Conservation (phyloP, 2,888 invertebrate genomes). For the Lottia gigantea region DNA sequence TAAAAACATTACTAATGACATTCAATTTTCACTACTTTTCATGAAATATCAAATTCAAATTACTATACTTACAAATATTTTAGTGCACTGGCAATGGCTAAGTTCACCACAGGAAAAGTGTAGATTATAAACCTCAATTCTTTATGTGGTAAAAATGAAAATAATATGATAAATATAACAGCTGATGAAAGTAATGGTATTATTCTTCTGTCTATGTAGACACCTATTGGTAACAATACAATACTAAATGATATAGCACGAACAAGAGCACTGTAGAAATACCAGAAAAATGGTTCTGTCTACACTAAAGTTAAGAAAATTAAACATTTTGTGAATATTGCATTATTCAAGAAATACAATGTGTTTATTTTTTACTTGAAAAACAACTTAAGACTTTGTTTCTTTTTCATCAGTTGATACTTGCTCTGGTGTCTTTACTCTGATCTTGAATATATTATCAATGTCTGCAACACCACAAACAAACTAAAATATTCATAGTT, state of each 20-base stretch:
- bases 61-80: conserved; percentile 82
- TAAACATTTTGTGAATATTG: too few relatives aligned
- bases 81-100: conserved; percentile 89
- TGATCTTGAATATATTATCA: too few relatives aligned
- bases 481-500: too few relatives aligned
- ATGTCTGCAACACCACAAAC: too few relatives aligned
- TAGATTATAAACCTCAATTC: conserved; percentile 98
- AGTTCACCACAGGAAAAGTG: conserved; percentile 93
- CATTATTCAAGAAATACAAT: too few relatives aligned
- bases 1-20: neutral
- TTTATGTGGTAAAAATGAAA: conserved; percentile 96
- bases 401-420: too few relatives aligned
- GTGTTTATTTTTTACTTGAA: too few relatives aligned
- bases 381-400: too few relatives aligned
- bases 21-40: neutral
- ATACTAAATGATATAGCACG: conserved; percentile 87
- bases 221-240: conserved; percentile 76
- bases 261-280: conserved; percentile 97
- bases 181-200: conserved; percentile 70
- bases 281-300: conserved; percentile 89
- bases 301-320: conserved; percentile 37
- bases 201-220: conserved; percentile 74
- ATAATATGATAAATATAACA: conserved; percentile 82
- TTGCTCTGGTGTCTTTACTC: too few relatives aligned
- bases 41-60: neutral